phyloP scores from a whole-genome alignment of 1,140 invertebrate species.

The Camponotus vicinus region DNA sequence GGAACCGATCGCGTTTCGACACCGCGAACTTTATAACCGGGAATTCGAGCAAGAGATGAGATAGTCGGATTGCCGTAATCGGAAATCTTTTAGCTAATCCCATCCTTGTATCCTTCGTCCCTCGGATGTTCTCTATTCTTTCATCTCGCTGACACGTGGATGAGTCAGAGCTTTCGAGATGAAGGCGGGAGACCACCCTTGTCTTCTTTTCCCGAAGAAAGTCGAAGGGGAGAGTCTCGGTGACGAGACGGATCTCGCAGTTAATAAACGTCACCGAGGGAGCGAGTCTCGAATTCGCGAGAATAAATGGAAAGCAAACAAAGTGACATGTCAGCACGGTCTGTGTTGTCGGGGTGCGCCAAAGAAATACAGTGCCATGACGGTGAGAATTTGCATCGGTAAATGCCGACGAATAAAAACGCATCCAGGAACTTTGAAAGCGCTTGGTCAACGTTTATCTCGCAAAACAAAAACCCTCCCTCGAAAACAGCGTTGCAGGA shows the following conservation, averaged over 20 bases:
- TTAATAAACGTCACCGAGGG: conserved; percentile 52
- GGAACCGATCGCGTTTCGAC: conserved; percentile 11
- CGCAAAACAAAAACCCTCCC: not conserved
- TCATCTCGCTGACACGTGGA: not conserved
- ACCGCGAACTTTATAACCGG: conserved; percentile 30
- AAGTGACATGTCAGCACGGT: conserved; percentile 51
- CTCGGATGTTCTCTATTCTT: not conserved
- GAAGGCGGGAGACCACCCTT: not conserved
- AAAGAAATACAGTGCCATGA: conserved; percentile 48
- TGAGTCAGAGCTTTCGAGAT: not conserved
- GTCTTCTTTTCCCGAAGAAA: not conserved
- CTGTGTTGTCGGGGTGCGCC: not conserved
- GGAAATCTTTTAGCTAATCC: conserved; percentile 25
- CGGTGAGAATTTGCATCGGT: conserved; percentile 46
- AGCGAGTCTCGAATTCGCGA: conserved; percentile 39
- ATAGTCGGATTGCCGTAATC: not conserved
- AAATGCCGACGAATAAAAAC: conserved; percentile 25
- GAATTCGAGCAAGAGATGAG: conserved; percentile 3
- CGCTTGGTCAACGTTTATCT: conserved; percentile 21
- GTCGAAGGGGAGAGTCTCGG: not conserved
- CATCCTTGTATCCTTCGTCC: not conserved
- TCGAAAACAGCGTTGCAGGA: not conserved
- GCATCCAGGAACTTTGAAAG: not conserved
- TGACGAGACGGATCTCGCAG: conserved; percentile 28
- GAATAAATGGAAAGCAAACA: conserved; percentile 62